Evolutionary conservation across 2,113 vertebrate genomes (phyloP), one percentile per base, ranked within the genome.

Genomic region (Coregonus clupeaformis): DNA sequence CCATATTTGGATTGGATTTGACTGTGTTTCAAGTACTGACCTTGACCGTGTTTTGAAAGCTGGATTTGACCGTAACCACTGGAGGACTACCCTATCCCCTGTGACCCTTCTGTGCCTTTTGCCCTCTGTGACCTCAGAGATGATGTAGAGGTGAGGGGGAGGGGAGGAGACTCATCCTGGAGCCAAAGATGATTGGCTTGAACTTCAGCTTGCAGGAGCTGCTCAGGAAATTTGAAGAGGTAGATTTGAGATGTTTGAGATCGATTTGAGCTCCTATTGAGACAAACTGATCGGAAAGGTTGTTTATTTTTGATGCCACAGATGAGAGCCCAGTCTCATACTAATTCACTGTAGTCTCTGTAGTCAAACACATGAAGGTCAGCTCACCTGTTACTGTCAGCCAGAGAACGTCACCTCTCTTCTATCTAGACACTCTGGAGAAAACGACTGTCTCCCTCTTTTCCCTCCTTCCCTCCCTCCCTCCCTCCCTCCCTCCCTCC

Each of bases 171-270:
- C 90, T 30, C 32, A 62, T 36, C 59, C 62, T 36, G 72, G 30
- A 0, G 83, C 85, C 89, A 77, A 96, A 78, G 85, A 99, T 98
- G 98, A 97, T 99, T 93, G 96, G 96, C 81, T 91, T 98, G 85
- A 97, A 94, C 88, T 96, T 96, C 93, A 95, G 93, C 87, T 91
- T 99, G 88, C 93, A 95, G 84, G 95, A 97, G 87, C 82, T 98
- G 85, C 94, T 99, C 86, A 73, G 90, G 85, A 95, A 91, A 80
- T 95, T 99, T 91, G 97, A 99, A 92, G 93, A 99, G 98, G 98
- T 99, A 99, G 74, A 87, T 88, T 77, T 74, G 59, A 81, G 29
- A 27, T 62, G 18, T 59, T 55, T 24, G 22, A 65, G 25, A 42
- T 9, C 36, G 11, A 42, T 42, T 42, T 42, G 9, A 42, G 9